These are phyloP conservation scores for Frankliniella intonsa DNA, from an alignment of 2,888 invertebrate genomes.

Conservation along the genomic window DNA sequence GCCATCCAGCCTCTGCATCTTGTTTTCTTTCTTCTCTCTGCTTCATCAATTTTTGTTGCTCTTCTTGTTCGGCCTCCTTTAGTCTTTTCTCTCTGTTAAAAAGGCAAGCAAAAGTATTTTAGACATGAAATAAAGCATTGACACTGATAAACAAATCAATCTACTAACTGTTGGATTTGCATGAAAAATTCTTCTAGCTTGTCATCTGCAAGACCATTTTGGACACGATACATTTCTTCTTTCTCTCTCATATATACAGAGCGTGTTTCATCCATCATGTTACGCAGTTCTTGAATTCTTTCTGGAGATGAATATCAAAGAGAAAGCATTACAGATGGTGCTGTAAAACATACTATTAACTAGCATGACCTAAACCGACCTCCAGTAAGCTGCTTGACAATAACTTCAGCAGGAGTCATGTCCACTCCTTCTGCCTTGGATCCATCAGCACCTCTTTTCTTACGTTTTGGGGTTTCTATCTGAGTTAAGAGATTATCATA, in stretches of 20 bases:
- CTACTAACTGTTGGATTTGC: slow-evolving; percentile 60
- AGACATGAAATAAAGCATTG: background rate
- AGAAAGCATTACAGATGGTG: background rate
- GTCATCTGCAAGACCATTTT: slow-evolving; percentile 63
- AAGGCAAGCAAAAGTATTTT: slow-evolving; percentile 26
- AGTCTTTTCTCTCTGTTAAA: slow-evolving; percentile 55
- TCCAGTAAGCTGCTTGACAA: slow-evolving; percentile 68
- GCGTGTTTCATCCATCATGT: slow-evolving; percentile 56
- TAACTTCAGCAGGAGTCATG: slow-evolving; percentile 68
- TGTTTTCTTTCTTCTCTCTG: slow-evolving; percentile 63
- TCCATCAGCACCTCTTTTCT: slow-evolving; percentile 64
- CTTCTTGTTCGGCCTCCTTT: slow-evolving; percentile 61
- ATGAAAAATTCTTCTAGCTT: slow-evolving; percentile 69
- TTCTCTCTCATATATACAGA: slow-evolving; percentile 69
- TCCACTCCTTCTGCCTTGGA: slow-evolving; percentile 51
- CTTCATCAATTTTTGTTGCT: slow-evolving; percentile 58
- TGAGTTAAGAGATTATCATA: slow-evolving; percentile 76
- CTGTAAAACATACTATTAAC: background rate
- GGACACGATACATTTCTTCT: slow-evolving; percentile 55
- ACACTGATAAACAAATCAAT: background rate
- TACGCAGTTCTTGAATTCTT: slow-evolving; percentile 36
- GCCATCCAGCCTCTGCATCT: slow-evolving; percentile 58
- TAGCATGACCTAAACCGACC: slow-evolving; percentile 27
- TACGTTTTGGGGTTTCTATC: slow-evolving; percentile 78
- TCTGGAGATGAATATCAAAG: slow-evolving; percentile 29